Conservation (phyloP, 2,888 invertebrate species). For the Platycheirus albimanus region DNA sequence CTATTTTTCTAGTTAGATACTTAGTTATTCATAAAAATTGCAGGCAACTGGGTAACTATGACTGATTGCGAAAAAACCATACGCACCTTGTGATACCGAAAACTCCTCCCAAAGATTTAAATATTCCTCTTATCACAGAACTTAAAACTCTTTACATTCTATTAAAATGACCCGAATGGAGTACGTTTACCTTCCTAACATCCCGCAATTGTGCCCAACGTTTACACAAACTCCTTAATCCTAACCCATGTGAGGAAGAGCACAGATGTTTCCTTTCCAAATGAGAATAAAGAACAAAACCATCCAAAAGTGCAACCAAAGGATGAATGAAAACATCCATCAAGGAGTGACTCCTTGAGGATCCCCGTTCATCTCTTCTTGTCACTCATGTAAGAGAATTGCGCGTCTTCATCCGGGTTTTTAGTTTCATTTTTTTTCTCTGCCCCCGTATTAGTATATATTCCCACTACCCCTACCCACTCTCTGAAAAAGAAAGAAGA, state of each 20-base stretch:
- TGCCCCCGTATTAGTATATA: constrained; percentile 1
- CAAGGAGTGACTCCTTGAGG: constrained; percentile 44
- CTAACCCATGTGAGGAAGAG: constrained; percentile 18
- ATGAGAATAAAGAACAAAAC: constrained; percentile 56
- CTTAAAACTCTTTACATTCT: too few species aligned
- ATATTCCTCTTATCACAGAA: too few species aligned
- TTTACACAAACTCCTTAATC: constrained; percentile 17
- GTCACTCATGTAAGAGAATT: constrained; percentile 63
- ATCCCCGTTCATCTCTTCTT: constrained; percentile 14
- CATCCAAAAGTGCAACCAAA: constrained; percentile 65
- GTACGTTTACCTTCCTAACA: constrained; percentile 23
- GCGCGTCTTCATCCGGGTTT: constrained; percentile 58
- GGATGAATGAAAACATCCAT: constrained; percentile 72
- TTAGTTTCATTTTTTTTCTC: constrained; percentile 1
- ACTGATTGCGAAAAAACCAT: too few species aligned
- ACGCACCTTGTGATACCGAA: too few species aligned
- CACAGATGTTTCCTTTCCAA: constrained; percentile 62
- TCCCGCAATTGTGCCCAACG: constrained; percentile 2
- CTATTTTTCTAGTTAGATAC: too few species aligned
- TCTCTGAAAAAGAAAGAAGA: too few species aligned
- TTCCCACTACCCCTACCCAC: not conserved
- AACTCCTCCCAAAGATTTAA: too few species aligned
- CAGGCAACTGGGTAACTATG: too few species aligned
- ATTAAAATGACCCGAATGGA: constrained; percentile 11
- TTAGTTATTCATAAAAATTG: too few species aligned